These are phyloP conservation scores for Spodoptera picta DNA, from an alignment of 2,888 invertebrate species.

Conservation along the genomic window DNA sequence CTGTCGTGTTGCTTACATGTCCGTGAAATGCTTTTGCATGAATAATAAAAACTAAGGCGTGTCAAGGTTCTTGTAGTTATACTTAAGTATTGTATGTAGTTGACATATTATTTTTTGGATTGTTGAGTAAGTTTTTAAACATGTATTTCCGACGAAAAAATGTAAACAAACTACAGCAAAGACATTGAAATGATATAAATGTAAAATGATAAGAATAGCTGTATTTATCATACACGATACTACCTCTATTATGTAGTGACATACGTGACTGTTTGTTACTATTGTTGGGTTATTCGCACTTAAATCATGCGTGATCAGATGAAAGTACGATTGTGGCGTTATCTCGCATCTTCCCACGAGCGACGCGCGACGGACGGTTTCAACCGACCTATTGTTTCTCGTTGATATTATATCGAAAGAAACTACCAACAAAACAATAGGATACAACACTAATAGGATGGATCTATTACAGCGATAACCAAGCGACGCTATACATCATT, in stretches of 20 bases:
- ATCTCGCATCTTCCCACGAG: conserved; percentile 82
- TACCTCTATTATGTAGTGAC: conserved; percentile 41
- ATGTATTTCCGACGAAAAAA: too few species aligned
- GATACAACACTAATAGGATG: conserved; percentile 73
- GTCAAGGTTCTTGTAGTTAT: conserved; percentile 38
- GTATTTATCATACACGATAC: conserved; percentile 32
- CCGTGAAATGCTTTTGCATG: conserved; percentile 35
- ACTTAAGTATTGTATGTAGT: not conserved
- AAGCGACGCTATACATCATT: conserved; percentile 67
- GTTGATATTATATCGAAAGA: conserved; percentile 67
- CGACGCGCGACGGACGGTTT: conserved; percentile 65
- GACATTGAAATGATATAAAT: too few species aligned
- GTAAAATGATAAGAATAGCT: too few species aligned
- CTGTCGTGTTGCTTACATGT: conserved; percentile 18
- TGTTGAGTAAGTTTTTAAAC: too few species aligned
- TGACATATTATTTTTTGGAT: not conserved
- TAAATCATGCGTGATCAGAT: conserved; percentile 85
- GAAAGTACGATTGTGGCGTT: conserved; percentile 81
- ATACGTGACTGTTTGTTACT: conserved; percentile 56
- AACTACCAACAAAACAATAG: conserved; percentile 71
- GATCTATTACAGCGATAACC: conserved; percentile 72
- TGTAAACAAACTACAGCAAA: too few species aligned
- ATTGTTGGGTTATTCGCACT: conserved; percentile 81
- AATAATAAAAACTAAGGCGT: conserved; percentile 32
- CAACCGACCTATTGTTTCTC: conserved; percentile 67